Percentiles rank a stretch among this genome's conserved stretches.
phyloP scores from a whole-genome alignment of 2,888 invertebrate species.

The Sympetrum striolatum region DNA sequence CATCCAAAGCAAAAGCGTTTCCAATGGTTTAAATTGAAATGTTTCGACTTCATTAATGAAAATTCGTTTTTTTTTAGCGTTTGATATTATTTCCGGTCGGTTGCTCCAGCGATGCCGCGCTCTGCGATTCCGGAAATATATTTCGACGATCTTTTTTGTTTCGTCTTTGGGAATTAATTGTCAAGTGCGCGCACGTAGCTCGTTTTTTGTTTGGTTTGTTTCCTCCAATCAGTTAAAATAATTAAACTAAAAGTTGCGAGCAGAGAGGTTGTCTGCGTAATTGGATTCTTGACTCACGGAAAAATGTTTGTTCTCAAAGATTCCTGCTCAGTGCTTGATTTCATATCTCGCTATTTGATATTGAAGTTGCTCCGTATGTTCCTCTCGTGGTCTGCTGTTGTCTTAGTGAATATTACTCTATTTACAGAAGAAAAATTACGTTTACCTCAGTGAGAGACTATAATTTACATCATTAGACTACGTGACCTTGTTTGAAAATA shows the following conservation, averaged over 20 bases:
- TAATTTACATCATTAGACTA: too few species aligned
- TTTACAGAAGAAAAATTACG: too few species aligned
- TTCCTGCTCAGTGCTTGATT: too few species aligned
- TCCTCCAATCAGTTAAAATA: not conserved
- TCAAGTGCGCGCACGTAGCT: not conserved
- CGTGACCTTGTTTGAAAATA: too few species aligned
- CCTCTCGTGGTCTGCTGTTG: too few species aligned
- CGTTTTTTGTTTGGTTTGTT: not conserved
- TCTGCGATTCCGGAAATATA: not conserved
- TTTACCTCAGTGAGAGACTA: too few species aligned
- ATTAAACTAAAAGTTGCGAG: not conserved
- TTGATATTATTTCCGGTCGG: not conserved
- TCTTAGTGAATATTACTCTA: too few species aligned
- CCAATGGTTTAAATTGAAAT: not conserved
- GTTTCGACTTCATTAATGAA: not conserved
- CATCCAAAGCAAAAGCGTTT: not conserved
- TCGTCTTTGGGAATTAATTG: not conserved
- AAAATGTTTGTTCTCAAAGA: not conserved
- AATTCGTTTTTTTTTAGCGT: not conserved
- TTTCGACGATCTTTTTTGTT: not conserved
- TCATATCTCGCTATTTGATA: too few species aligned
- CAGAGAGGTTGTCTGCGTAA: not conserved
- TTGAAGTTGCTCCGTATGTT: too few species aligned
- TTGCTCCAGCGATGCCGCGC: not conserved
- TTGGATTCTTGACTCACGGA: not conserved